Evolutionary conservation across 2,888 invertebrate genomes (phyloP).

Genomic region (Pseudococcus viburni): DNA sequence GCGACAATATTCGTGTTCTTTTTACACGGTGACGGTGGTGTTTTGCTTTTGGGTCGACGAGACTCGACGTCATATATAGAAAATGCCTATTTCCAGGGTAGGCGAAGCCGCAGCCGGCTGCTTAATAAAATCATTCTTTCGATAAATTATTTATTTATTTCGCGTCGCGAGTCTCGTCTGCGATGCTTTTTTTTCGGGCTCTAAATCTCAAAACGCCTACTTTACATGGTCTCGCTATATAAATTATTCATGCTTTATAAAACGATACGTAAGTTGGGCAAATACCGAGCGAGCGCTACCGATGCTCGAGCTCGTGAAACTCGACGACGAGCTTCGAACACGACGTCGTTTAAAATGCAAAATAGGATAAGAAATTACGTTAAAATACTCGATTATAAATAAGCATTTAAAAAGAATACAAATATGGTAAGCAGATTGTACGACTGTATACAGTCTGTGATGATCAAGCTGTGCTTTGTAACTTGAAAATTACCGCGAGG

Average conservation of each 20-base stretch:
- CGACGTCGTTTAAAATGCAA: background rate
- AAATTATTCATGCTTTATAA: conserved; percentile 23
- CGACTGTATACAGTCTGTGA: no score
- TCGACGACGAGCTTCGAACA: background rate
- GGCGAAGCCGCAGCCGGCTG: background rate
- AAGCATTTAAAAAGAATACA: no score
- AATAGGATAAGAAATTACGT: background rate
- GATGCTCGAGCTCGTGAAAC: background rate
- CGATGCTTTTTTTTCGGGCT: background rate
- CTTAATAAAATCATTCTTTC: conserved; percentile 12
- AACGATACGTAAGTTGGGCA: background rate
- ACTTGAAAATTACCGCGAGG: no score
- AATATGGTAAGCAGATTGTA: no score
- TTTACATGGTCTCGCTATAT: conserved; percentile 27
- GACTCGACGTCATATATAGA: background rate
- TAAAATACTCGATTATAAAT: no score
- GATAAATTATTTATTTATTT: conserved; percentile 43
- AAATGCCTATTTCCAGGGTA: background rate
- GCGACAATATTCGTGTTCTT: no score
- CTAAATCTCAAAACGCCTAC: conserved; percentile 35
- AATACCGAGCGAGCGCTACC: background rate
- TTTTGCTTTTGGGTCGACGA: background rate
- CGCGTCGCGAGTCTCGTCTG: conserved; percentile 16
- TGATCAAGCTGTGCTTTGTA: no score
- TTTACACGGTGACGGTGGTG: background rate